Evolutionary conservation across 1,140 invertebrate species (phyloP).

Genomic region (Acromyrmex charruanus): DNA sequence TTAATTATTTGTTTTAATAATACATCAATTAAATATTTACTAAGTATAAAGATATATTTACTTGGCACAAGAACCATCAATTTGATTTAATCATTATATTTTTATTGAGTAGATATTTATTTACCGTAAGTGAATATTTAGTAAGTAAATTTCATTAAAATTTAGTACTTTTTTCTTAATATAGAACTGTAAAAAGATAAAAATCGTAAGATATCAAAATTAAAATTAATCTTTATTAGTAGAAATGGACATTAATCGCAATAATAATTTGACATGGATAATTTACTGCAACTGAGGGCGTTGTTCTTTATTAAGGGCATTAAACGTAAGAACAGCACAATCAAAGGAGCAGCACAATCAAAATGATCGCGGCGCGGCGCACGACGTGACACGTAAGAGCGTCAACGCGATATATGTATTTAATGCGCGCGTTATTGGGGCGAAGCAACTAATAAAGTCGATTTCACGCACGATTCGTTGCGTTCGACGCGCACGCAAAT

Average conservation of each 20-base stretch:
- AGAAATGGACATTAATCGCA: background rate
- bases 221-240: no score
- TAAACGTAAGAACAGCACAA: slow-evolving; percentile 43
- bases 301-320: slow-evolving; percentile 17
- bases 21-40: no score
- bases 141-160: no score
- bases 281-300: background rate
- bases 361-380: slow-evolving; percentile 56
- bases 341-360: slow-evolving; percentile 53
- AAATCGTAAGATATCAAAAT: no score
- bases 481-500: slow-evolving; percentile 72
- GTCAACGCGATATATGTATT: slow-evolving; percentile 67
- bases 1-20: no score
- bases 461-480: slow-evolving; percentile 83
- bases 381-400: slow-evolving; percentile 70
- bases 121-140: no score
- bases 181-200: no score
- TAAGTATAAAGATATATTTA: no score
- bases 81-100: no score
- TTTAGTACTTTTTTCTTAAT: no score
- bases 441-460: slow-evolving; percentile 83
- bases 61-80: no score
- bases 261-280: background rate
- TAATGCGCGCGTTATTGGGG: slow-evolving; percentile 74
- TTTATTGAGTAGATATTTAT: no score